A percentile compares a stretch with the other conserved stretches of the same genome.
These are phyloP conservation scores for Cyprinodon variegatus DNA, from an alignment of 2,113 vertebrate species.

Conservation along the genomic window DNA sequence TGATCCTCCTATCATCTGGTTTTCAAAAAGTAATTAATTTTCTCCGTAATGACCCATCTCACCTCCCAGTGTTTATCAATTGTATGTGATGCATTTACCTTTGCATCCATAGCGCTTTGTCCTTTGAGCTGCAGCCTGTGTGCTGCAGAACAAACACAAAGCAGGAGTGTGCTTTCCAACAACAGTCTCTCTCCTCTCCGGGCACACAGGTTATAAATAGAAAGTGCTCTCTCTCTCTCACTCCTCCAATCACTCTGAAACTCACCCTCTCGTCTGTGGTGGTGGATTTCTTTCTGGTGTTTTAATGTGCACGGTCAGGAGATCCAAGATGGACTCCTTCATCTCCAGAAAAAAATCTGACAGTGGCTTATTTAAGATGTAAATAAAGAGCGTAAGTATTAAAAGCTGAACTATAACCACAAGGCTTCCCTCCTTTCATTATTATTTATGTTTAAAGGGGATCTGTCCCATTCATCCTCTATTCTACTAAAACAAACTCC, in stretches of 20 bases:
- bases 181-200: slow-evolving; percentile 68
- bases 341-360: not conserved
- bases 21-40: slow-evolving; percentile 39
- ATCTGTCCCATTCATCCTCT: not conserved
- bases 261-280: slow-evolving; percentile 42
- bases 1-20: slow-evolving; percentile 34
- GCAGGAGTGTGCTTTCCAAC: slow-evolving; percentile 59
- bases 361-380: slow-evolving; percentile 4
- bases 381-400: not conserved
- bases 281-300: slow-evolving; percentile 49
- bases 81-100: slow-evolving; percentile 9
- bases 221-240: slow-evolving; percentile 58
- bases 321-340: slow-evolving; percentile 32
- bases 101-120: slow-evolving; percentile 7
- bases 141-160: slow-evolving; percentile 52
- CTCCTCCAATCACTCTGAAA: slow-evolving; percentile 44
- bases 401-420: not conserved
- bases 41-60: slow-evolving; percentile 24
- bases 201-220: slow-evolving; percentile 74
- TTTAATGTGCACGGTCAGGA: slow-evolving; percentile 49
- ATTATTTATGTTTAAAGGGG: not conserved
- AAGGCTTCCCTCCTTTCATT: not conserved
- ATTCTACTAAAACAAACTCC: not conserved
- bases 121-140: slow-evolving; percentile 36
- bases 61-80: slow-evolving; percentile 28